Evolutionary conservation across 1,140 invertebrate genomes (phyloP).

Genomic region (Drosophila nigromelanica): DNA sequence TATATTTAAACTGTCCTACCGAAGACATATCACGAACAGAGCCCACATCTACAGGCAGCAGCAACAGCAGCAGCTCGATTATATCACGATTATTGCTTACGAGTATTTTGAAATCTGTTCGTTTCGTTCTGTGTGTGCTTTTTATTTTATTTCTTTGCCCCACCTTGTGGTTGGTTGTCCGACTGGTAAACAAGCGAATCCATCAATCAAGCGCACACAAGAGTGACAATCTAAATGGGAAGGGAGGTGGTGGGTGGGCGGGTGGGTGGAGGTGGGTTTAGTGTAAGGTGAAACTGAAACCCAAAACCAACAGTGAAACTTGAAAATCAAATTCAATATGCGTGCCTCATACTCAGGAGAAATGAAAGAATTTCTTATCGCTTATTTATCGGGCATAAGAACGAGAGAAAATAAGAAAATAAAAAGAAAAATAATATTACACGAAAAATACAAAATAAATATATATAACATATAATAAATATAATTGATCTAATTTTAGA

Average conservation of each 20-base stretch:
- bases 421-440: slow-evolving; percentile 13
- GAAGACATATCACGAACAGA: background rate
- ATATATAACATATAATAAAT: too few species aligned
- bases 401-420: background rate
- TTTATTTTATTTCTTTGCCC: slow-evolving; percentile 2
- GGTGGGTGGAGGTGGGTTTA: slow-evolving; percentile 6
- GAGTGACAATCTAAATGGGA: slow-evolving; percentile 61
- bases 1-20: slow-evolving; percentile 15
- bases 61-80: slow-evolving; percentile 11
- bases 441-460: background rate
- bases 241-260: background rate
- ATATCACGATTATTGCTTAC: slow-evolving; percentile 76
- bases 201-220: slow-evolving; percentile 77
- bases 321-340: slow-evolving; percentile 26
- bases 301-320: slow-evolving; percentile 7
- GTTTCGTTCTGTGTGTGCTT: slow-evolving; percentile 19
- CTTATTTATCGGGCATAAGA: slow-evolving; percentile 21
- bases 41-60: slow-evolving; percentile 6
- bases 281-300: slow-evolving; percentile 9
- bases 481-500: background rate
- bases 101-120: slow-evolving; percentile 53
- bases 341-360: slow-evolving; percentile 26
- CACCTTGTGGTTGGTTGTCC: slow-evolving; percentile 64
- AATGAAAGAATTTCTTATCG: slow-evolving; percentile 30
- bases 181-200: slow-evolving; percentile 76